phyloP scores from a whole-genome alignment of 2,113 vertebrate genomes.

The Guaruba guarouba region DNA sequence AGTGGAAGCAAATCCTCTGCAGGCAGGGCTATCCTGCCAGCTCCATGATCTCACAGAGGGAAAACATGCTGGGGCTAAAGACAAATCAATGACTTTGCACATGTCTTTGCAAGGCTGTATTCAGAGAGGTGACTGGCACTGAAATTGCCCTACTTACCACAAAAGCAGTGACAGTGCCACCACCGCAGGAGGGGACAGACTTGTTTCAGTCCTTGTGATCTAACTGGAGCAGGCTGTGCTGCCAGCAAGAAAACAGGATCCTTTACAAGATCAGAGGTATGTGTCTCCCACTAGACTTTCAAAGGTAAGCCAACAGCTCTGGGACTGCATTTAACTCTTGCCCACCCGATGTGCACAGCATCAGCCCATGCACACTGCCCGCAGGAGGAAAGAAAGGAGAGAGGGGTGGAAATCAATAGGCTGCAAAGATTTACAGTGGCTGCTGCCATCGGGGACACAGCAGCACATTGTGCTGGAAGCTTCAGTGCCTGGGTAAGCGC shows the following conservation, averaged over 20 bases:
- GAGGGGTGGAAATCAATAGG: fast-evolving
- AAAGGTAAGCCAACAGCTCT: neutral
- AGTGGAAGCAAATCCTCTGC: slow-evolving; percentile 40
- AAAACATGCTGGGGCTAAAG: neutral
- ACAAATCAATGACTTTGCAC: slow-evolving; percentile 49
- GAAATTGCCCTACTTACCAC: slow-evolving; percentile 41
- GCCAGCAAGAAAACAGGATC: slow-evolving; percentile 21
- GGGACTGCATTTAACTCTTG: neutral
- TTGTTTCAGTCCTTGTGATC: neutral
- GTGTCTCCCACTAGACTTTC: neutral
- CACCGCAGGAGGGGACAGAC: neutral
- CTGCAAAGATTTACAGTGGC: neutral
- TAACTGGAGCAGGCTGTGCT: slow-evolving; percentile 30
- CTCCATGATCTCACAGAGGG: neutral
- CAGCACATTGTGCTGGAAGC: neutral
- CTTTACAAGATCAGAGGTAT: neutral
- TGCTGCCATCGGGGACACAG: neutral
- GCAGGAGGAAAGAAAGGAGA: neutral
- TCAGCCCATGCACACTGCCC: neutral
- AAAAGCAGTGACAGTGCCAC: slow-evolving; percentile 34
- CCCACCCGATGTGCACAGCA: neutral
- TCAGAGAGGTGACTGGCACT: slow-evolving; percentile 33
- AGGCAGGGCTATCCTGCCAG: slow-evolving; percentile 45
- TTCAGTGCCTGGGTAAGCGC: neutral
- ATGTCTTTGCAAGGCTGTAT: slow-evolving; percentile 27